Evolutionary conservation across 1,140 invertebrate species (phyloP), one percentile per base, ranked within the genome.

Genomic region (Ladona fulva): DNA sequence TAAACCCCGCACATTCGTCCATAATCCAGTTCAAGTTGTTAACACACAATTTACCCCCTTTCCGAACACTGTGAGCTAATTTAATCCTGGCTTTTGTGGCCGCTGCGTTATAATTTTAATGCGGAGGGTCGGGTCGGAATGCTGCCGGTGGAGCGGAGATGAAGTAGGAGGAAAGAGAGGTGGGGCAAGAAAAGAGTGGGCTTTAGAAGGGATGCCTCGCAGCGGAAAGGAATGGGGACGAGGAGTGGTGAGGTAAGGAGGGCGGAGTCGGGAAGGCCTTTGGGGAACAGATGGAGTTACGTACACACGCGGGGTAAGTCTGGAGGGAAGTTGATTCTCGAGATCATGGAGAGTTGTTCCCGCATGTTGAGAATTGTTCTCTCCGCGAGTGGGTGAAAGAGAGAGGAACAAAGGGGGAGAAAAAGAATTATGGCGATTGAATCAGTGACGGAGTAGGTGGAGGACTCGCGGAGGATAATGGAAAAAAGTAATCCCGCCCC

Each of bases 261-360:
- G 44, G 44, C 44, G 44, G 19, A 52, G 44, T 52, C 10, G 19
- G 52, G 52, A 66, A 66, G 1, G 52, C 52, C 52, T 66, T 66
- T 66, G 52, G 52, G 52, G 52, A 66, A 66, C 52, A 66, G 52
- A 66, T 66, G 52, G 52, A 66, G 52, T 66, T 66, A 12, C 52
- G 52, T 22, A 66, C 52, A 22, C 14, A 66, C 52, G 14, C 52
- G 52, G 52, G 52, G 52, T 19, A 66, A 37, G 29, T 37, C 29
- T 37, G 29, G 1, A 37, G 29, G 29, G 29, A 37, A 37, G 29
- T 37, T 37, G 29, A 37, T 37, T 37, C 8, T 37, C 29, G 29
- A 37, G 29, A 37, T 37, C 29, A 37, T 37, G 29, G 29, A 37
- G 29, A 37, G 29, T 37, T 37, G 29, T 37, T 5, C 29, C 52